Conservation (phyloP, 2,113 vertebrate species). For the Loxodonta africana region DNA sequence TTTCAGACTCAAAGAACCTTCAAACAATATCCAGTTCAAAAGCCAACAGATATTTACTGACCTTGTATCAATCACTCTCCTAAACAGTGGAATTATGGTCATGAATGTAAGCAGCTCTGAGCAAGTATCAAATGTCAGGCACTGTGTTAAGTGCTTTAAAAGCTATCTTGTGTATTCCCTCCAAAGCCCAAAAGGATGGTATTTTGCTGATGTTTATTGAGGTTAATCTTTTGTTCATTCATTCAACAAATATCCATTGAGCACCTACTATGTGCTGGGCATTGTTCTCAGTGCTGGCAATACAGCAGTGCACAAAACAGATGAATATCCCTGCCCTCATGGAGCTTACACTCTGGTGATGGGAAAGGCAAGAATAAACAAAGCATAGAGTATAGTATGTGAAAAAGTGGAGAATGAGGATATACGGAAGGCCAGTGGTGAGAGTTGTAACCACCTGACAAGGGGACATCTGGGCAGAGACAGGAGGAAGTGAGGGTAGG, state of each 20-base stretch:
- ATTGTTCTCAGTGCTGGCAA: not conserved
- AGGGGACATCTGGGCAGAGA: not conserved
- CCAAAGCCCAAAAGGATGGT: not conserved
- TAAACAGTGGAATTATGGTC: not conserved
- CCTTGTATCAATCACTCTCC: not conserved
- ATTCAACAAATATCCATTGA: not conserved
- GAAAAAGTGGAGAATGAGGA: not conserved
- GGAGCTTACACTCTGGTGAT: not conserved
- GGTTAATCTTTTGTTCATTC: not conserved
- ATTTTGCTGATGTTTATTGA: not conserved
- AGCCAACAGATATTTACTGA: not conserved
- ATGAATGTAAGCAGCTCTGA: not conserved
- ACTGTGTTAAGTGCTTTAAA: not conserved
- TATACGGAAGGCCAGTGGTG: accelerated
- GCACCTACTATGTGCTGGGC: not conserved
- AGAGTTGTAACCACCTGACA: not conserved
- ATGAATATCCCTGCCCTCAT: not conserved
- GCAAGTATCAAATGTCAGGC: not conserved
- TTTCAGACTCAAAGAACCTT: not conserved
- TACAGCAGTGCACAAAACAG: not conserved
- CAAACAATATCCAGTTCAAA: not conserved
- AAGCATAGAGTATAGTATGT: not conserved
- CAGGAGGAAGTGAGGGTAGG: not conserved
- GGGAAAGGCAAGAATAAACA: not conserved
- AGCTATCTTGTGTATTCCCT: not conserved